Base-by-base conservation (phyloP, 2,888 invertebrate genomes). In the Ypsolopha sequella region DNA sequence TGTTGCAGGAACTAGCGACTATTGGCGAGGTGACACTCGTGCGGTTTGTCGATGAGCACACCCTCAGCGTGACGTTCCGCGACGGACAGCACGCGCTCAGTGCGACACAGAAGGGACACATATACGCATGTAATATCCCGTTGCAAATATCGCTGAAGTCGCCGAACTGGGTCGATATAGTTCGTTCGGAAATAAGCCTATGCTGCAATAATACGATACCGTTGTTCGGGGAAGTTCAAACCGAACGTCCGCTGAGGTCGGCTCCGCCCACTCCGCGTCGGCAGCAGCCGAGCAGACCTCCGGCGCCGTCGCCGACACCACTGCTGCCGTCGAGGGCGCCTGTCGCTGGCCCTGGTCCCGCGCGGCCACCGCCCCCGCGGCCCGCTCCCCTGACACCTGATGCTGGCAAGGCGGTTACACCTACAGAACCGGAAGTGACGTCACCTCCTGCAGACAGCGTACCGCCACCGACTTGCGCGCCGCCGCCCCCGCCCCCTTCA, bases 21-120 rank as follows among this genome's bases (percentile, higher is more conserved):
- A 92, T 95, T 63, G 97, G 97, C 6, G 95, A 96, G 76, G 95
- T 96, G 0, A 94, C 97, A 48, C 88, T 98, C 46, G 95, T 97
- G 6, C 90, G 97, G 56, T 97, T 97, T 77, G 93, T 97, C 11
- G 95, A 93, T 33, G 94, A 87, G 43, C 73, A 77, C 52, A 93
- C 94, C 11, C 92, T 98, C 86, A 95, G 96, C 92, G 91, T 98
- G 34, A 96, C 97, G 7, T 97, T 98, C 72, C 90, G 95, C 60
- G 95, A 95, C 66, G 97, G 98, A 0, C 93, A 94, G 67, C 92
- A 93, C 59, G 98, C 98, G 4, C 75, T 99, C 24, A 91, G 92
- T 54, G 95, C 95, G 1, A 85, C 81, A 1, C 86, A 88, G 50
- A 89, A 88, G 56, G 80, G 81, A 9, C 73, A 76, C 53, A 89